phyloP scores from a whole-genome alignment of 2,888 invertebrate genomes.

The Helleia helle region DNA sequence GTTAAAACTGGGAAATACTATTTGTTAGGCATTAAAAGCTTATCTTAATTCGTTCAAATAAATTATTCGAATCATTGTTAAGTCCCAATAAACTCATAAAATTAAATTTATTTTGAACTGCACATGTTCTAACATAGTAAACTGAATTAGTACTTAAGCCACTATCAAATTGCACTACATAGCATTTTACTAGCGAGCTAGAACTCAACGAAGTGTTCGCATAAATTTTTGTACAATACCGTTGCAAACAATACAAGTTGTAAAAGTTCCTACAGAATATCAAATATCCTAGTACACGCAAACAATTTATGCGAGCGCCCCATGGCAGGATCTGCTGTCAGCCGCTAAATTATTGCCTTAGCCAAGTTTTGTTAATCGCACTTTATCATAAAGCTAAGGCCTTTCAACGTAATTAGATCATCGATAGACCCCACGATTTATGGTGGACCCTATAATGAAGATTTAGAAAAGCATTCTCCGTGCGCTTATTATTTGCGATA shows the following conservation, averaged over 20 bases:
- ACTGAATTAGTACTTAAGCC: too few species aligned
- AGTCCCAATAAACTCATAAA: too few species aligned
- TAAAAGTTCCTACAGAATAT: conserved; percentile 46
- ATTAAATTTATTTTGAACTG: too few species aligned
- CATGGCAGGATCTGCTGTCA: conserved; percentile 54
- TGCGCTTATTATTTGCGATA: conserved; percentile 57
- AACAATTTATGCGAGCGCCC: conserved; percentile 38
- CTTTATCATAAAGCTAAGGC: too few species aligned
- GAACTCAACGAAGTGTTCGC: background rate
- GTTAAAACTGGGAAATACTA: too few species aligned
- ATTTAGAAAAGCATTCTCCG: conserved; percentile 36
- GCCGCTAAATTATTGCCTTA: conserved; percentile 46
- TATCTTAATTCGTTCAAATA: too few species aligned
- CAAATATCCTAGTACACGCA: conserved; percentile 43
- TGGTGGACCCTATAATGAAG: conserved; percentile 53
- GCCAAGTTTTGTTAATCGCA: conserved; percentile 23
- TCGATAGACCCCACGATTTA: conserved; percentile 49
- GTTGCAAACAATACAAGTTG: conserved; percentile 2
- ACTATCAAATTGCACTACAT: too few species aligned
- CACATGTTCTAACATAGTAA: too few species aligned
- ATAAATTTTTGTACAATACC: conserved; percentile 6
- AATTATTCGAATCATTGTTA: too few species aligned
- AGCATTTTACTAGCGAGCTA: background rate
- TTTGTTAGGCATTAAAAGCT: too few species aligned
- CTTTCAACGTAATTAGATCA: conserved; percentile 49